Evolutionary conservation across 2,113 vertebrate species (phyloP), one percentile per base, ranked within the genome.

Genomic region (Syngnathus floridae): DNA sequence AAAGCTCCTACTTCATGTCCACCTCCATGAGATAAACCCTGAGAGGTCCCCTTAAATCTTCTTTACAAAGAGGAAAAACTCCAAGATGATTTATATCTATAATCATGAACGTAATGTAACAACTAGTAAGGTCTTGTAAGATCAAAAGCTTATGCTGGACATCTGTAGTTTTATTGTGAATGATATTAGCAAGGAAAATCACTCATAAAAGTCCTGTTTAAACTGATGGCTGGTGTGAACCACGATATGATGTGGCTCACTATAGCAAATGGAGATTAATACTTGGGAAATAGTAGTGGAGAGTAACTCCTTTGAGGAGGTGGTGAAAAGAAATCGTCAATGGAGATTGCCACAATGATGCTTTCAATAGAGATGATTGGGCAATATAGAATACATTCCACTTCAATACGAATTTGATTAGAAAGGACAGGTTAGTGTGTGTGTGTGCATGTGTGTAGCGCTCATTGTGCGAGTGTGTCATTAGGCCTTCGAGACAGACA

Each of bases 391-490:
- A 86, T 77, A 80, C 71, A 81, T 84, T 85, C 84, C 80, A 80
- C 84, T 82, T 85, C 71, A 85, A 80, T 83, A 72, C 79, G 62
- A 83, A 84, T 83, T 65, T 87, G 83, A 86, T 89, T 85, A 85
- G 79, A 79, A 79, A 85, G 80, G 84, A 84, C 76, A 82, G 79
- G 77, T 83, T 71, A 70, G 40, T 12, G 58, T 13, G 56, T 19
- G 55, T 14, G 61, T 56, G 64, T 58, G 73, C 67, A 67, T 58
- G 63, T 62, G 74, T 56, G 64, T 46, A 52, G 59, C 49, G 67
- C 49, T 62, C 37, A 41, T 36, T 66, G 75, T 69, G 76, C 55
- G 75, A 72, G 84, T 75, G 69, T 81, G 76, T 84, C 84, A 87
- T 87, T 85, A 86, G 84, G 82, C 75, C 76, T 48, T 79, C 73